A percentile compares a stretch with the other conserved stretches of the same genome.
phyloP scores from a whole-genome alignment of 2,113 vertebrate genomes.

The Pachycephala philippinensis region DNA sequence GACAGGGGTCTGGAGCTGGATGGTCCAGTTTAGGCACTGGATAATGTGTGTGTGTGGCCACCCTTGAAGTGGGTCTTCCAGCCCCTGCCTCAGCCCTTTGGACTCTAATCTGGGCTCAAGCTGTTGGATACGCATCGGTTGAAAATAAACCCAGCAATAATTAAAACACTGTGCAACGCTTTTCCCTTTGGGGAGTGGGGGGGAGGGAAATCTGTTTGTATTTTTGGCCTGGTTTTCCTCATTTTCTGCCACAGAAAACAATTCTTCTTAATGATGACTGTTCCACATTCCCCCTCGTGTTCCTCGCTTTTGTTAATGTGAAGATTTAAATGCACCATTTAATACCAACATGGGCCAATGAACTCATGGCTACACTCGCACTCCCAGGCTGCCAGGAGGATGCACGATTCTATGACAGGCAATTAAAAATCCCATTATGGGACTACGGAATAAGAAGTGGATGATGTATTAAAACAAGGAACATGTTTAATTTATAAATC shows the following conservation, averaged over 20 bases:
- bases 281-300: neutral
- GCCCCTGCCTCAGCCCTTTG: neutral
- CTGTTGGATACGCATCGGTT: neutral
- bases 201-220: neutral
- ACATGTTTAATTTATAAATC: slow-evolving; percentile 50
- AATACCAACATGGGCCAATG: neutral
- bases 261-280: slow-evolving; percentile 14
- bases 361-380: neutral
- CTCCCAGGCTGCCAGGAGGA: neutral
- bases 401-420: neutral
- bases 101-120: neutral
- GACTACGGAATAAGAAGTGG: neutral
- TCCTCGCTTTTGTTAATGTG: neutral
- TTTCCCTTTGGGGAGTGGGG: neutral
- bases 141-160: slow-evolving; percentile 1
- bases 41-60: neutral
- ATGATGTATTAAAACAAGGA: slow-evolving; percentile 15
- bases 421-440: slow-evolving; percentile 47
- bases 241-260: slow-evolving; percentile 14
- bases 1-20: neutral
- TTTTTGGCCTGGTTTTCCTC: neutral
- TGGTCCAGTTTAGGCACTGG: neutral
- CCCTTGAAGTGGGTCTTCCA: neutral
- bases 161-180: neutral
- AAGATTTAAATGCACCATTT: slow-evolving; percentile 42